A percentile compares a stretch with the other conserved stretches of the same genome.
Conservation (phyloP, 2,797 vertebrate genomes). For the Hylomyscus alleni region DNA sequence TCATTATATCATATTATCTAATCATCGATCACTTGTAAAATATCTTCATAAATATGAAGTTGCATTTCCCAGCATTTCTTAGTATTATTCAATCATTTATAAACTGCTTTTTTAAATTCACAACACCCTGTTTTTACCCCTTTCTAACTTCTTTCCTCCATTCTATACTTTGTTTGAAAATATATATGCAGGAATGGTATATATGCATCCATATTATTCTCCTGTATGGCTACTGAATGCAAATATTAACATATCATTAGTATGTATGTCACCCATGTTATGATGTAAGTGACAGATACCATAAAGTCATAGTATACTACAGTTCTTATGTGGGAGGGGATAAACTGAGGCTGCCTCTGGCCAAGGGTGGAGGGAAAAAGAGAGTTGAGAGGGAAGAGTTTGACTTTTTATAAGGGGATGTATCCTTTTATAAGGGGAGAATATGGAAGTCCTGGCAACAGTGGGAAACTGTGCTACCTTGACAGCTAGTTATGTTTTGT, state of each 20-base stretch:
- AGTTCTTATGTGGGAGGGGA: neutral
- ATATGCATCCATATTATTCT: neutral
- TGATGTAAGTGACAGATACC: neutral
- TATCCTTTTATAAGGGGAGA: neutral
- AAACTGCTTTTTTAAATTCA: constrained; percentile 6
- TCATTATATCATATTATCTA: neutral
- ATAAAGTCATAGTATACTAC: neutral
- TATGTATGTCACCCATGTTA: neutral
- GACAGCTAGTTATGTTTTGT: neutral
- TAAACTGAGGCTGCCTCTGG: neutral
- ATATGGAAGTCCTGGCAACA: neutral
- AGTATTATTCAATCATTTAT: neutral
- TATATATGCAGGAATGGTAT: neutral
- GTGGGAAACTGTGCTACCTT: neutral
- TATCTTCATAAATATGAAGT: neutral
- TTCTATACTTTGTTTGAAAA: neutral
- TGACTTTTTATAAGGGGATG: neutral
- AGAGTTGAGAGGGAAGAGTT: neutral
- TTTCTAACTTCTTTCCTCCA: neutral
- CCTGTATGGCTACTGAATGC: neutral
- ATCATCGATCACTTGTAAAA: neutral
- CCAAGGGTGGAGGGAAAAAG: neutral
- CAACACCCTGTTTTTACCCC: neutral
- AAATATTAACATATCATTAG: constrained; percentile 20
- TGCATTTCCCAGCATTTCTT: neutral